Conservation (phyloP, 2,888 invertebrate species). For the Lucinisca nassula region DNA sequence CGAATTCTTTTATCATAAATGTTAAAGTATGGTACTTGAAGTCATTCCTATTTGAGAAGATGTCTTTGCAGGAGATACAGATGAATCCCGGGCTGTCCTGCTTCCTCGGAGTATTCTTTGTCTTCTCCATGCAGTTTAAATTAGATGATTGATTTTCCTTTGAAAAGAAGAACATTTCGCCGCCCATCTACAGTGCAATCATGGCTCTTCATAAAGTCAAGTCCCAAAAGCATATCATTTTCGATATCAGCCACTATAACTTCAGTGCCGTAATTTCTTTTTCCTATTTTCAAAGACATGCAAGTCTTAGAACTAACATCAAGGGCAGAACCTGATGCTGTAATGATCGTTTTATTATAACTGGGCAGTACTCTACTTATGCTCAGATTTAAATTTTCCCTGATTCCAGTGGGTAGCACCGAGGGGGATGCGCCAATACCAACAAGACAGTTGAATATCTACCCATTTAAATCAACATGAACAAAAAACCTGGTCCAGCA, state of each 20-base stretch:
- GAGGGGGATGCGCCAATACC: neutral
- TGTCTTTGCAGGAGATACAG: too few species aligned
- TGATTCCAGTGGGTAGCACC: neutral
- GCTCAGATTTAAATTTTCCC: neutral
- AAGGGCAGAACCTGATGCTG: too few species aligned
- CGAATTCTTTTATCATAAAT: too few species aligned
- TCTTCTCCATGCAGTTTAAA: too few species aligned
- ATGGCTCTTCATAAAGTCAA: constrained; percentile 15
- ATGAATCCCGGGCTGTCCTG: too few species aligned
- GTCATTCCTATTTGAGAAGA: too few species aligned
- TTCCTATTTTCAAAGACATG: too few species aligned
- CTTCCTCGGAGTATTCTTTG: too few species aligned
- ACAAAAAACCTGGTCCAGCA: neutral
- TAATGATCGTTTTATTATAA: neutral
- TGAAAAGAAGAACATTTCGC: neutral
- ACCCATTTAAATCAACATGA: neutral
- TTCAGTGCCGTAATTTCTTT: neutral
- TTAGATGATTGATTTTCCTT: too few species aligned
- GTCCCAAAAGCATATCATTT: constrained; percentile 25
- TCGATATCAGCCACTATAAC: constrained; percentile 27
- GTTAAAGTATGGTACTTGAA: too few species aligned
- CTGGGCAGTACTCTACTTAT: neutral
- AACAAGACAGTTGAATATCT: too few species aligned
- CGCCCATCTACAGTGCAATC: constrained; percentile 10
- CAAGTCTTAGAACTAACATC: too few species aligned